Percentiles rank a stretch among this genome's conserved stretches.
Conservation (phyloP, 2,797 vertebrate species). For the Synanceia verrucosa region DNA sequence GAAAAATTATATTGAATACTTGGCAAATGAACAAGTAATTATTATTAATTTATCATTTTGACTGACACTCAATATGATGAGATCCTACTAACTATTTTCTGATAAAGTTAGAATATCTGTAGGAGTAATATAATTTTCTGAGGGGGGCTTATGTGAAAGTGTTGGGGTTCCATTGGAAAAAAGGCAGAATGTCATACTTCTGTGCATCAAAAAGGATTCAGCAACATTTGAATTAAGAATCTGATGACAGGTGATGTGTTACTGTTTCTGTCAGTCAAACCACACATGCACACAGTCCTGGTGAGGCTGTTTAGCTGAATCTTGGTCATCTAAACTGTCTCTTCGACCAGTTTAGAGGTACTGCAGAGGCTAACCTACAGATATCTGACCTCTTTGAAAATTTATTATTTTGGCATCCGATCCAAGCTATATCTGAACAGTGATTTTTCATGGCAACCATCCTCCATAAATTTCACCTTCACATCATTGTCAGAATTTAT, state of each 20-base stretch:
- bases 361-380: constrained; percentile 6
- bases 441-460: constrained; percentile 30
- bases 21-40: constrained; percentile 25
- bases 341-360: constrained; percentile 2
- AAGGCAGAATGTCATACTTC: not conserved
- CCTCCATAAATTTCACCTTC: constrained; percentile 8
- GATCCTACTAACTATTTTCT: not conserved
- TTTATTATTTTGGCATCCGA: constrained; percentile 17
- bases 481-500: constrained; percentile 12
- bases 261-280: not conserved
- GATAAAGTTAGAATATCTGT: not conserved
- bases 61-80: not conserved
- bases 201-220: not conserved
- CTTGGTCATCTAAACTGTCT: constrained; percentile 2
- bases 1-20: constrained; percentile 26
- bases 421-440: no score
- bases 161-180: not conserved
- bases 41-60: constrained; percentile 14
- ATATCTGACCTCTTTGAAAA: not conserved
- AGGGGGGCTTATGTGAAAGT: not conserved
- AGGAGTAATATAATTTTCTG: not conserved
- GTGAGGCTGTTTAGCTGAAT: not conserved
- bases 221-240: not conserved
- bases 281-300: not conserved
- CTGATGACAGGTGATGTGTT: not conserved